Percentiles rank a stretch among this genome's conserved stretches.
These are phyloP conservation scores for Erebia palarica DNA, from an alignment of 2,888 invertebrate species.

Conservation along the genomic window DNA sequence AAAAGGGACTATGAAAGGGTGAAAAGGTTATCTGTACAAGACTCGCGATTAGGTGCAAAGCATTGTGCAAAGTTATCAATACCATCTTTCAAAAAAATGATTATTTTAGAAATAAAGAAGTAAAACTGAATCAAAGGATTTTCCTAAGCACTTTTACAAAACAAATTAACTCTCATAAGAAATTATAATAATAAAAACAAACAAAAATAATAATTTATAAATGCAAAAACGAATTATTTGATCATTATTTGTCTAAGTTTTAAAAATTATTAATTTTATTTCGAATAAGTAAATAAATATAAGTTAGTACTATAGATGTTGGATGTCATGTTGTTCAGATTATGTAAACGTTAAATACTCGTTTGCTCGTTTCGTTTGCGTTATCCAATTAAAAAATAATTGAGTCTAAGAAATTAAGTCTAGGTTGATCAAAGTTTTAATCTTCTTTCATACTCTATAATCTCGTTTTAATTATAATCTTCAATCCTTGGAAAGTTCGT, in stretches of 20 bases:
- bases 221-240: no score
- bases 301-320: no score
- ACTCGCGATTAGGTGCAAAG: constrained; percentile 37
- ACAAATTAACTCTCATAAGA: no score
- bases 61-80: constrained; percentile 38
- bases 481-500: not conserved
- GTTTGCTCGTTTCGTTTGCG: not conserved
- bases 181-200: no score
- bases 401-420: not conserved
- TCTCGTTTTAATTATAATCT: not conserved
- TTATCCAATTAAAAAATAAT: not conserved
- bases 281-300: no score
- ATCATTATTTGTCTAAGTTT: no score
- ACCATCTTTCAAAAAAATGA: constrained; percentile 20
- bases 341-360: no score
- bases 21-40: constrained; percentile 47
- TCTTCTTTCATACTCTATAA: not conserved
- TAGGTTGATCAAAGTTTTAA: not conserved
- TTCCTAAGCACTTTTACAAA: not conserved
- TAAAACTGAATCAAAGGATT: not conserved
- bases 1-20: constrained; percentile 66
- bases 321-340: no score
- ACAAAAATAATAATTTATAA: no score
- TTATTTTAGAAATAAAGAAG: not conserved
- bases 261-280: no score